phyloP scores from a whole-genome alignment of 2,888 invertebrate species.

The Frankliniella intonsa region DNA sequence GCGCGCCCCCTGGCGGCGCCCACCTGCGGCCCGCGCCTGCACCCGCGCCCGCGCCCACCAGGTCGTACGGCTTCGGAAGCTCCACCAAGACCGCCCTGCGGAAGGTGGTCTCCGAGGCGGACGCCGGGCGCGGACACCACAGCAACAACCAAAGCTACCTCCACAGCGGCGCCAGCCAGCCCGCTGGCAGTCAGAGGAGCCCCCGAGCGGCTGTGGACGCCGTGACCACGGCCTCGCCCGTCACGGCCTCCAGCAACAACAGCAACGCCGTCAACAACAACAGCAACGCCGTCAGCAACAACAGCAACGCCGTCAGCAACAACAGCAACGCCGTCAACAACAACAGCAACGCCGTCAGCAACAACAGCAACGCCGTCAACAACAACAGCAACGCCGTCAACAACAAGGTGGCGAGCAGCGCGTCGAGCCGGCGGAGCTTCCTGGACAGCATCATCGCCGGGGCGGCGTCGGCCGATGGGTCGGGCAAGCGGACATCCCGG shows the following conservation, averaged over 20 bases:
- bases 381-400: background rate
- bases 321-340: background rate
- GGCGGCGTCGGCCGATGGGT: background rate
- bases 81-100: conserved; percentile 9
- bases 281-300: background rate
- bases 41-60: background rate
- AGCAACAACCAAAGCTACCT: background rate
- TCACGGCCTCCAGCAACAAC: background rate
- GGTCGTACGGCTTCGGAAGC: conserved; percentile 23
- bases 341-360: background rate
- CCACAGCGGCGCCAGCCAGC: background rate
- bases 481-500: background rate
- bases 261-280: background rate
- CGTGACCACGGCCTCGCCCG: no score
- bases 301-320: background rate
- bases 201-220: no score
- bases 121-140: background rate
- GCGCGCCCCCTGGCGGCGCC: no score
- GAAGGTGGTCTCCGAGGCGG: background rate
- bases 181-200: no score
- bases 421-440: conserved; percentile 2
- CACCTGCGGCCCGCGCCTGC: no score
- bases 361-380: background rate
- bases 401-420: background rate
- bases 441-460: conserved; percentile 22